Base-by-base conservation (phyloP, 1,140 invertebrate species). In the Lordiphosa mommai region DNA sequence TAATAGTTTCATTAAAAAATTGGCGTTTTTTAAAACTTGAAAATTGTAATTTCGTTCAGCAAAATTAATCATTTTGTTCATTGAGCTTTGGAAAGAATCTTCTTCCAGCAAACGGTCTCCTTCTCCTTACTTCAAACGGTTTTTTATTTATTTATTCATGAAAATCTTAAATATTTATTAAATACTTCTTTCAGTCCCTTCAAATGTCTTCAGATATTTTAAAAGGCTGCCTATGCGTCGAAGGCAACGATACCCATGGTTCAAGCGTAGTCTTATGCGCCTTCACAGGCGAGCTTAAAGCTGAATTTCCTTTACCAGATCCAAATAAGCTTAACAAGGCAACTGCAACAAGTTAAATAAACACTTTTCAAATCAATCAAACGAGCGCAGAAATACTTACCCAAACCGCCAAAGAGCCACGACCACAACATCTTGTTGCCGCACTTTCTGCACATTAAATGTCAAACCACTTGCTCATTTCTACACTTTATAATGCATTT, bases 201-300 rank as follows among this genome's bases (percentile, higher is more conserved):
- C 20, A 72, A 16, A 72, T 76, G 37, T 65, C 41, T 0, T 12
- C 57, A 38, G 72, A 77, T 16, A 77, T 52, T 32, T 41, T 77
- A 14, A 27, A 72, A 4, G 58, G 49, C 8, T 27, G 17, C 0
- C 4, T 20, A 34, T 77, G 72, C 0, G 37, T 40, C 9, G 36
- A 8, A 1, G 13, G 5, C 13, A 5, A 8, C 5, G 30, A 34
- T 1, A 3, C 7, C 72, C 63, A 64, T 3, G 57, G 53, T 10
- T 44, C 34, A 3, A 2, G 4, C 0, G 0, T 34, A 0, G 14
- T 4, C 0, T 10, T n/a, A n/a, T n/a, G n/a, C n/a, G n/a, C 2
- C 3, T 16, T 20, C 0, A 30, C 9, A 4, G 20, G 34, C 3
- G 10, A 32, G 9, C 12, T 46, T 12, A 29, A 10, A 7, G 34